Base-by-base conservation (phyloP, 1,140 invertebrate species). In the Trichonephila inaurata region DNA sequence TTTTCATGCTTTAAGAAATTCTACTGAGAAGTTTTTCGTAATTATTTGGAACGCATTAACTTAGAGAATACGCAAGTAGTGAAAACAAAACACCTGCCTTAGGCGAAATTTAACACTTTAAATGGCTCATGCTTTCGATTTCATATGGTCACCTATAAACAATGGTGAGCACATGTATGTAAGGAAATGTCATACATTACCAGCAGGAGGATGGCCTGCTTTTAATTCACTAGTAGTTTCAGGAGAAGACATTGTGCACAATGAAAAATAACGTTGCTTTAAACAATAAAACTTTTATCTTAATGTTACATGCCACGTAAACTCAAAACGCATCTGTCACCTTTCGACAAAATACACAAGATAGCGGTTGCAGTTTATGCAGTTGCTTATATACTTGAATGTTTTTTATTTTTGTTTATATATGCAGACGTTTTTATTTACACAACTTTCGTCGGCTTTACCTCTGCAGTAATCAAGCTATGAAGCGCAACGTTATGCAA, bases 121-220 rank as follows among this genome's bases (percentile, higher is more conserved):
- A 40, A 18, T 18, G 21, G 62, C 16, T 64, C 14, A 40, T 33
- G 33, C 28, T 77, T 77, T 19, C 8, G 69, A 33, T 33, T 77
- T 77, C 14, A 14, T 64, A 64, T 19, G 21, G 21, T 64, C 16
- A 19, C 3, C 10, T 51, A 51, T 40, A 40, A 40, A 40, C 33
- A 40, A 40, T 40, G 33, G 33, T 4, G 33, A 8, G 7, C 7
- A 51, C 51, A 10, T 10, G 10, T 51, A 12, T 51, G 51, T 51
- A 7, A 51, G 51, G 33, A 14, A 18, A 19, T 40, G 6, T 77
- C 18, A 77, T 60, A 60, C 33, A 58, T 60, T 93, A 98, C 98
- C 97, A 97, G 98, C 98, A 95, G 98, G 98, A 94, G 97, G 97
- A 96, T 98, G 98, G 87, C 98, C 97, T 94, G 96, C 97, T 95